Evolutionary conservation across 2,888 invertebrate species (phyloP), one percentile per base, ranked within the genome.

Genomic region (Gisinianus flammeolus): DNA sequence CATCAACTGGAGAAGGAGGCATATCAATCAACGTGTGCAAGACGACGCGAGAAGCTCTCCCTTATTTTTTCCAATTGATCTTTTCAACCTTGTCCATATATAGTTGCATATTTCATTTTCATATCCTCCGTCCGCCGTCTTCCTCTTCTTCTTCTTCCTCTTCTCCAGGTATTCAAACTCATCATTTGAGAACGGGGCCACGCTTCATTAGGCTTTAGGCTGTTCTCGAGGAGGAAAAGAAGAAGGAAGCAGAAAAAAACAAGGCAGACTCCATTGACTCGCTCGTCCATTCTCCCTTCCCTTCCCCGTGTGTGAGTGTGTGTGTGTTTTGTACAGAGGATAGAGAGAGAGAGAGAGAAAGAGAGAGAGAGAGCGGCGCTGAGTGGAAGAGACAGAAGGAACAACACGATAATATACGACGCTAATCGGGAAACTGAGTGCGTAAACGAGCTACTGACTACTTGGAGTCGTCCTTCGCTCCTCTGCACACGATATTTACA

Each of bases 11-110:
- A 75, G 79, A 68, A 70, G 58, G 80, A 74, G 71, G 79, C 78
- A 77, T 78, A 81, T 83, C 82, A 81, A 83, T 83, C 82, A 82
- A 81, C 71, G 78, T 79, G 79, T 78, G 69, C 26, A n/a, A n/a
- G n/a, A n/a, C n/a, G n/a, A n/a, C n/a, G n/a, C n/a, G n/a, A n/a
- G n/a, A n/a, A n/a, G n/a, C n/a, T 24, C 24, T 78, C 76, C 66
- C 74, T 76, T 79, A 78, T 79, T 82, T 79, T 79, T 80, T 77
- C 68, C 81, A 75, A 81, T 80, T 81, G 80, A 83, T 83, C 71
- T 78, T 79, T 77, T 70, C 81, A 80, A 79, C 79, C 78, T 81
- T 77, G 74, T 75, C 73, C 72, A 66, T 77, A 77, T 62, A 54
- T 68, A 71, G 31, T 72, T 67, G 68, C 76, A 79, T 33, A 30